Conservation (phyloP, 1,140 invertebrate species). For the Druon quercuslanigerum region DNA sequence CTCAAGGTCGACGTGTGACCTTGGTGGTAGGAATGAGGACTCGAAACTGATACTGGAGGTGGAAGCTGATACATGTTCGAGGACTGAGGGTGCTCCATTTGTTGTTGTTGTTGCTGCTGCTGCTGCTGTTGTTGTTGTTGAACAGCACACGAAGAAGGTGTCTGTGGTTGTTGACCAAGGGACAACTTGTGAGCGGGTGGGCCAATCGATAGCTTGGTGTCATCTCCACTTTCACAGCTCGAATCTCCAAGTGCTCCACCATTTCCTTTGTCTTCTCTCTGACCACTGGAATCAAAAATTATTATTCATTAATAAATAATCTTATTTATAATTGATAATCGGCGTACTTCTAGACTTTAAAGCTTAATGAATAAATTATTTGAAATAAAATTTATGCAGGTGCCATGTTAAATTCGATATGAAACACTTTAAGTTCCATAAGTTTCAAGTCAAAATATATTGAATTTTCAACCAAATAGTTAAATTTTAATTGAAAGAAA, state of each 20-base stretch:
- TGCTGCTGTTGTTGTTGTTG: constrained; percentile 59
- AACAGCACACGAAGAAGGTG: constrained; percentile 58
- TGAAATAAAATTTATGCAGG: too few species aligned
- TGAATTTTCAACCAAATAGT: too few species aligned
- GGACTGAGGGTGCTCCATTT: constrained; percentile 67
- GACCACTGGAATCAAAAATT: constrained; percentile 60
- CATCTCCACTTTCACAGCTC: constrained; percentile 73
- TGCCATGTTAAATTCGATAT: too few species aligned
- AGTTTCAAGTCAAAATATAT: too few species aligned
- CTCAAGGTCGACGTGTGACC: constrained; percentile 63
- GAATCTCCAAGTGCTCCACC: constrained; percentile 66
- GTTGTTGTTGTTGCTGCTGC: constrained; percentile 65
- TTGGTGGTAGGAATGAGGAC: constrained; percentile 71
- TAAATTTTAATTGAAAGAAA: too few species aligned
- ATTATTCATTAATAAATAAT: too few species aligned
- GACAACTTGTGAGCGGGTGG: constrained; percentile 49
- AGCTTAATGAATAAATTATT: too few species aligned
- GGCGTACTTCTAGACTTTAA: too few species aligned
- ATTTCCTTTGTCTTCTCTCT: constrained; percentile 71
- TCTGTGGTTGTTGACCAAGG: constrained; percentile 50
- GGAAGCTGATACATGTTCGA: constrained; percentile 76
- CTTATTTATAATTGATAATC: too few species aligned
- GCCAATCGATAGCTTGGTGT: constrained; percentile 62
- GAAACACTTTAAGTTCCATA: too few species aligned
- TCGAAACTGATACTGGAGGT: constrained; percentile 70